phyloP scores from a whole-genome alignment of 2,888 invertebrate species.

The Sclerodermus sp. region DNA sequence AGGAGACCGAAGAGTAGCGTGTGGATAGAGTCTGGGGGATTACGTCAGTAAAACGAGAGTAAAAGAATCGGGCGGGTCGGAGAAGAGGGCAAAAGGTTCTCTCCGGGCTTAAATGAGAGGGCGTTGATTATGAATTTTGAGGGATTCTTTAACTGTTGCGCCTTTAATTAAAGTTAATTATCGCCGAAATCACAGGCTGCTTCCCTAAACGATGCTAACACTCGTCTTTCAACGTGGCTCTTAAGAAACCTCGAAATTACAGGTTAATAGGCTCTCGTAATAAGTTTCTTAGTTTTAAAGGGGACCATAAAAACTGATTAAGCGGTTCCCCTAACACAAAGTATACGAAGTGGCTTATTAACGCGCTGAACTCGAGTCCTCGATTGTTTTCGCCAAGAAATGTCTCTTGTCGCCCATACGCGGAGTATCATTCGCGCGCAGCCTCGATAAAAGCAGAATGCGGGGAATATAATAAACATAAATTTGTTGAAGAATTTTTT shows the following conservation, averaged over 20 bases:
- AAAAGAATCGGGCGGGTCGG: slow-evolving; percentile 3
- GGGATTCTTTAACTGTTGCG: slow-evolving; percentile 33
- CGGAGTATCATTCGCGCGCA: no score
- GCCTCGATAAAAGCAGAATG: no score
- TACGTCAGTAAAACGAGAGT: background rate
- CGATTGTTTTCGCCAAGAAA: no score
- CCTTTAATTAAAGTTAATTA: slow-evolving; percentile 41
- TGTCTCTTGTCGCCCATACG: no score
- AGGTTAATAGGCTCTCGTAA: slow-evolving; percentile 19
- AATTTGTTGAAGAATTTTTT: no score
- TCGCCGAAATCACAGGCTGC: slow-evolving; percentile 29
- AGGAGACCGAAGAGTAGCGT: no score
- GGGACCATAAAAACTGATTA: no score
- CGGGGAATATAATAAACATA: no score
- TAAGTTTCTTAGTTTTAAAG: slow-evolving; percentile 21
- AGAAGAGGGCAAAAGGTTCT: slow-evolving; percentile 9
- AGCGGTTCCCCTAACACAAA: no score
- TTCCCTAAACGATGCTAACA: slow-evolving; percentile 33
- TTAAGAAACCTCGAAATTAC: slow-evolving; percentile 24
- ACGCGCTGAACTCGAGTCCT: no score
- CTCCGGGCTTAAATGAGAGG: slow-evolving; percentile 28
- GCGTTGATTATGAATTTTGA: slow-evolving; percentile 34
- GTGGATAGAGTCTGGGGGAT: no score
- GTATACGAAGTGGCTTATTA: no score
- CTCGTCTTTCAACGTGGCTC: slow-evolving; percentile 14